These are phyloP conservation scores for Calliphora vicina DNA, from an alignment of 1,140 invertebrate genomes.

Conservation along the genomic window DNA sequence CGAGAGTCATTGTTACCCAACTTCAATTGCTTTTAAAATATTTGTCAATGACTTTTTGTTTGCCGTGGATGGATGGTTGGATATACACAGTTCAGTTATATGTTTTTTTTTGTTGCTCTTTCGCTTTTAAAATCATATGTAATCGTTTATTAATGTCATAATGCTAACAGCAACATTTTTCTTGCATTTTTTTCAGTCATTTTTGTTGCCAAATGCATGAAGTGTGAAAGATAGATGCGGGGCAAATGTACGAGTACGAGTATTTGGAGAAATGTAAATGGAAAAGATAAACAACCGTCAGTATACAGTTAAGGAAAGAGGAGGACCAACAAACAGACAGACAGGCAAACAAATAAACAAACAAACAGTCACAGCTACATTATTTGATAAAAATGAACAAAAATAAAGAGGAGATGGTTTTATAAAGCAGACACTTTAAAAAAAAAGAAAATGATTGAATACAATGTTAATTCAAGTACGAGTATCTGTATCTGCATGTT, in stretches of 20 bases:
- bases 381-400: no score
- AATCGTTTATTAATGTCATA: slow-evolving; percentile 35
- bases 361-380: no score
- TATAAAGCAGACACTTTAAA: neutral
- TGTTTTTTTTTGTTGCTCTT: neutral
- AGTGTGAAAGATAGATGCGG: slow-evolving; percentile 25
- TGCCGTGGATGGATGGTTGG: neutral
- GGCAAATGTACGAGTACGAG: neutral
- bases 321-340: no score
- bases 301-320: no score
- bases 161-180: slow-evolving; percentile 19
- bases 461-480: slow-evolving; percentile 5
- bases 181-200: neutral
- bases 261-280: neutral
- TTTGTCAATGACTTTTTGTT: neutral
- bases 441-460: neutral
- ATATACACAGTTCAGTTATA: neutral
- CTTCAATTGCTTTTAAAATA: neutral
- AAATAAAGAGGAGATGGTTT: neutral
- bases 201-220: neutral
- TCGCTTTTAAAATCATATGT: slow-evolving; percentile 4
- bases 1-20: neutral
- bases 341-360: no score
- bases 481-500: neutral
- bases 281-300: neutral